These are phyloP conservation scores for Vimba vimba DNA, from an alignment of 2,113 vertebrate species.

Conservation along the genomic window DNA sequence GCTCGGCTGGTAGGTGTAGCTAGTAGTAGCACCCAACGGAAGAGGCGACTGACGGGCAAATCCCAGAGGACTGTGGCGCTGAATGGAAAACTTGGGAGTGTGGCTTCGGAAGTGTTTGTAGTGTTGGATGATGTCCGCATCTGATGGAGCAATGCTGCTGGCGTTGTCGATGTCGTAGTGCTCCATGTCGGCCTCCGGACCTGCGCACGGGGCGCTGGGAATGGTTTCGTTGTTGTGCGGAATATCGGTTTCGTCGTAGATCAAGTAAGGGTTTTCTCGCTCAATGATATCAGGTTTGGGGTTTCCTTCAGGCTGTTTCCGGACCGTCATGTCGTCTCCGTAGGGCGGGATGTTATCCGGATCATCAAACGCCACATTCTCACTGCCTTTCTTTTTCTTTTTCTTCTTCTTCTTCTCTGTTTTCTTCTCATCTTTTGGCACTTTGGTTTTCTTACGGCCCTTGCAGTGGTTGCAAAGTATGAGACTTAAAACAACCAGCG, in stretches of 20 bases:
- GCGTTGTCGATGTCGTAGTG: conserved; percentile 98
- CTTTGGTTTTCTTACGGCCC: conserved; percentile 80
- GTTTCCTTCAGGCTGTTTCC: conserved; percentile 96
- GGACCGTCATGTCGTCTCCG: conserved; percentile 91
- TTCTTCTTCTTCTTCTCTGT: conserved; percentile 92
- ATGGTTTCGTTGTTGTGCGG: conserved; percentile 82
- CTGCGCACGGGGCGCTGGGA: conserved; percentile 85
- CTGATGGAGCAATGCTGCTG: conserved; percentile 96
- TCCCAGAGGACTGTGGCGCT: conserved; percentile 94
- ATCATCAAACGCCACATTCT: conserved; percentile 95
- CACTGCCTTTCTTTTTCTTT: conserved; percentile 97
- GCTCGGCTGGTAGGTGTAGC: conserved; percentile 89
- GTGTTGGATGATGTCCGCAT: conserved; percentile 96
- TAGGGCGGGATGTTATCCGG: conserved; percentile 94
- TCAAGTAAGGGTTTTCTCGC: conserved; percentile 95
- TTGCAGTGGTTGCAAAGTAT: conserved; percentile 94
- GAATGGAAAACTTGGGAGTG: conserved; percentile 95
- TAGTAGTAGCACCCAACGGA: conserved; percentile 88
- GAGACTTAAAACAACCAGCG: conserved; percentile 89
- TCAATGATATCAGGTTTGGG: conserved; percentile 98
- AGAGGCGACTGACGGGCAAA: conserved; percentile 93
- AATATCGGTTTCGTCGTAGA: conserved; percentile 94
- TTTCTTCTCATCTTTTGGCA: conserved; percentile 88
- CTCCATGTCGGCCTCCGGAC: conserved; percentile 87
- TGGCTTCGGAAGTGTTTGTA: conserved; percentile 98